Conservation (phyloP, 2,113 vertebrate genomes). For the Gnathonemus longibarbis region DNA sequence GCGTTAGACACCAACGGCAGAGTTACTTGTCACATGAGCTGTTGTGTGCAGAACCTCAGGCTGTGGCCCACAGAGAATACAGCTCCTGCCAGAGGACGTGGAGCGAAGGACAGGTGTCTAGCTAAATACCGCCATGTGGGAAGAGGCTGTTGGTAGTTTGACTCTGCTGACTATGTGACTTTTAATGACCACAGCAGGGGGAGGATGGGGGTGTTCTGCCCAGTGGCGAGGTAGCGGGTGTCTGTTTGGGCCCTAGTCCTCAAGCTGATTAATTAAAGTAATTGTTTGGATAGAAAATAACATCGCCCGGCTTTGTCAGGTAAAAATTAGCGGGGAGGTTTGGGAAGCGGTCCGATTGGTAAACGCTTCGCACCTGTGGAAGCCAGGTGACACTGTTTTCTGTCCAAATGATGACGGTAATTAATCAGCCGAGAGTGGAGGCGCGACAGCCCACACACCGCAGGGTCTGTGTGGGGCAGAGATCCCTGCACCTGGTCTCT, state of each 20-base stretch:
- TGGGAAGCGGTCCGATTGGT: background rate
- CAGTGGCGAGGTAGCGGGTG: background rate
- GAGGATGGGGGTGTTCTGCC: no score
- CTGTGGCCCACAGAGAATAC: background rate
- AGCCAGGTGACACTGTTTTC: background rate
- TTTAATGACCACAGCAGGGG: background rate
- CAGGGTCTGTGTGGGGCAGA: background rate
- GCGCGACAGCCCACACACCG: background rate
- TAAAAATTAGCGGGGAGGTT: background rate
- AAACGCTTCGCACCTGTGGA: background rate
- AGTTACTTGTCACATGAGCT: background rate
- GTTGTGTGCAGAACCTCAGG: background rate
- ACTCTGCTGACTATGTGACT: background rate
- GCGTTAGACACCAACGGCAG: background rate
- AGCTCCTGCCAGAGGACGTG: background rate
- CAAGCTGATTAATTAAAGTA: background rate
- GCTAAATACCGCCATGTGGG: background rate
- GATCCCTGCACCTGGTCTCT: background rate
- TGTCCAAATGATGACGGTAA: background rate
- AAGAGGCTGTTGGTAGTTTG: background rate
- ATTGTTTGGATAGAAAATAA: slow-evolving; percentile 5
- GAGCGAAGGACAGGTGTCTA: background rate
- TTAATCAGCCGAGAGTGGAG: background rate
- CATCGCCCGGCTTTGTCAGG: background rate
- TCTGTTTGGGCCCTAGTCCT: background rate